Percentiles rank a stretch among this genome's conserved stretches.
Conservation (phyloP, 2,113 vertebrate species). For the Cyprinodon tularosa region DNA sequence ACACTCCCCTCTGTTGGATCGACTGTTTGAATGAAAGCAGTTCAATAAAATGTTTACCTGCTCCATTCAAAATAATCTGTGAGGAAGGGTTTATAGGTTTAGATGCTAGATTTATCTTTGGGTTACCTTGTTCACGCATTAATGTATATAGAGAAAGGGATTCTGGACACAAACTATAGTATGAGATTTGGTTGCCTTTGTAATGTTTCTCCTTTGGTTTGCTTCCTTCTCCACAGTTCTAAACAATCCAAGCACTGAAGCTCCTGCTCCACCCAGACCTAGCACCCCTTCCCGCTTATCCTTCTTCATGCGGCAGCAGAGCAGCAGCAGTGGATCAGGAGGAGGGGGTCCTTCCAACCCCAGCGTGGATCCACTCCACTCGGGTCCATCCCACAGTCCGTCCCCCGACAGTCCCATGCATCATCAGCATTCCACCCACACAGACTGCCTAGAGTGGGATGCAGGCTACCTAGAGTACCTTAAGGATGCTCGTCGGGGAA, state of each 20-base stretch:
- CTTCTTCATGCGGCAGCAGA: conserved; percentile 91
- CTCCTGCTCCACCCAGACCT: conserved; percentile 81
- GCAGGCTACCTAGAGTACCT: conserved; percentile 94
- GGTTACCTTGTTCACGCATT: no score
- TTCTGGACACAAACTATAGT: not conserved
- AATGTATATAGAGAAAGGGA: not conserved
- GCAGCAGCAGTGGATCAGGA: conserved; percentile 64
- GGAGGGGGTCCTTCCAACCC: conserved; percentile 55
- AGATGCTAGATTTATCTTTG: not conserved
- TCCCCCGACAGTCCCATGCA: conserved; percentile 82
- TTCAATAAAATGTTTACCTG: not conserved
- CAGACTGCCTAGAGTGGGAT: conserved; percentile 84
- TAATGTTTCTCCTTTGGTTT: not conserved
- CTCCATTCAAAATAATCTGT: not conserved
- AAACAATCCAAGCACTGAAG: conserved; percentile 86
- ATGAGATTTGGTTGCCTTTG: not conserved
- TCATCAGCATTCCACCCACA: conserved; percentile 44
- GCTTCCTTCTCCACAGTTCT: conserved; percentile 69
- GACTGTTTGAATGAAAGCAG: not conserved
- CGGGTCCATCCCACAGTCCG: conserved; percentile 48
- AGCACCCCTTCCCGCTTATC: conserved; percentile 90
- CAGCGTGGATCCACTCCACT: conserved; percentile 54
- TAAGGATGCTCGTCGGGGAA: conserved; percentile 83
- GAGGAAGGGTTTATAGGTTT: not conserved
- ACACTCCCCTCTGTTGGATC: not conserved